Evolutionary conservation across 2,797 vertebrate species (phyloP), one percentile per base, ranked within the genome.

Genomic region (Cryptoprocta ferox): DNA sequence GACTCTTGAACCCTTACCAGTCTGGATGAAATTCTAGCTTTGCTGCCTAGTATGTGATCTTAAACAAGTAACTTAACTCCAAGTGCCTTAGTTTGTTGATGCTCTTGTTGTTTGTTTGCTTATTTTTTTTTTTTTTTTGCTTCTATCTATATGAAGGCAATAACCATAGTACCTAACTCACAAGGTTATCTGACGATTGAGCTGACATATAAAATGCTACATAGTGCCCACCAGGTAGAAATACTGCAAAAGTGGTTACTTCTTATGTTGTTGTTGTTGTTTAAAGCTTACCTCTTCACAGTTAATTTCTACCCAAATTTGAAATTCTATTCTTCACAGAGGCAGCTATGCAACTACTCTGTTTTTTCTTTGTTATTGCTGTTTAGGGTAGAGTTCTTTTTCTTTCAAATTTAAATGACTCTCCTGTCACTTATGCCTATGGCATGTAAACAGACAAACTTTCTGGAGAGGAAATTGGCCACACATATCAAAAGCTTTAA

Each of bases 341-440:
- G 24, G 39, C 32, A 68, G 19, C 32, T 45, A 10, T 11, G 50
- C 13, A 19, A 13, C 30, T 81, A 21, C 59, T 81, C 32, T 80
- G 19, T 71, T 83, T 83, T 83, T 48, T 45, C n/a, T 93, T 45
- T 61, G 13, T 21, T 94, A 81, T 93, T 93, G 42, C 8, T 75
- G 63, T 73, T 85, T 66, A 71, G 42, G 21, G 14, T 24, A 15
- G 12, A 32, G 21, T 45, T 91, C n/a, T 50, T 93, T 79, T 84
- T 39, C 66, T 87, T 87, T 92, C 28, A 80, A 88, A 95, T 53
- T 61, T 76, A 80, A 94, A 75, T 39, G 59, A 32, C 24, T 85
- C 24, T 91, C 45, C 21, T 70, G 13, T 65, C 56, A 39, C 16
- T 59, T 85, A 45, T 19, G 24, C 7, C 71, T 78, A 93, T 14